Evolutionary conservation across 2,888 invertebrate species (phyloP).

Genomic region (Drosophila mimica): DNA sequence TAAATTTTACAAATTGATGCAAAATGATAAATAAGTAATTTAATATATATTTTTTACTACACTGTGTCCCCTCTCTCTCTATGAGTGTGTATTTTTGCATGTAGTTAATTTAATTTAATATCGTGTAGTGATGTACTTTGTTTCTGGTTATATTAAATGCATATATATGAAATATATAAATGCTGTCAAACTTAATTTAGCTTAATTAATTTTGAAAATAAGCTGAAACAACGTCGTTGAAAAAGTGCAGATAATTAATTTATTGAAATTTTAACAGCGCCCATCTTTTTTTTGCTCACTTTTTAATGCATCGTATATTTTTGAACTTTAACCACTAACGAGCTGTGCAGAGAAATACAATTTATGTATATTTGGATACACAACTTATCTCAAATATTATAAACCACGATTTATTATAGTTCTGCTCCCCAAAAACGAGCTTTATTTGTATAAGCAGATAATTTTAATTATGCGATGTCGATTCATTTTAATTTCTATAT

Average conservation of each 20-base stretch:
- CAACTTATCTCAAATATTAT: not conserved
- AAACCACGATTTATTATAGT: not conserved
- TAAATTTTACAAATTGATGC: constrained; percentile 80
- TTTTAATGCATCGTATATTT: not conserved
- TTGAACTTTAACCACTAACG: not conserved
- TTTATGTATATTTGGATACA: not conserved
- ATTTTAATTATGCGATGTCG: not conserved
- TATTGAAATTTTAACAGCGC: constrained; percentile 25
- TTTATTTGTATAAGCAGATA: not conserved
- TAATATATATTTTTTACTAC: constrained; percentile 59
- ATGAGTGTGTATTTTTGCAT: constrained; percentile 10
- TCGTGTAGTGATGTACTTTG: constrained; percentile 35
- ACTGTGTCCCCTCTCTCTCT: constrained; percentile 1
- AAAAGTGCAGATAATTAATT: constrained; percentile 51
- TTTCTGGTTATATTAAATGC: constrained; percentile 13
- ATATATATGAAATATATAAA: constrained; percentile 37
- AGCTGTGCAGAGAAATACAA: not conserved
- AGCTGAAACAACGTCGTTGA: constrained; percentile 17
- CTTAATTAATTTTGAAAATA: constrained; percentile 71
- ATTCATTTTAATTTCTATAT: not conserved
- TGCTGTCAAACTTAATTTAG: constrained; percentile 73
- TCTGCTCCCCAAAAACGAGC: not conserved
- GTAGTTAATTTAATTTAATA: constrained; percentile 73
- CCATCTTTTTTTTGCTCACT: not conserved
- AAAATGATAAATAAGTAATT: constrained; percentile 80